Percentiles rank a stretch among this genome's conserved stretches.
Evolutionary conservation across 2,888 invertebrate genomes (phyloP).

Genomic region (Lepetodrilus schrolli): DNA sequence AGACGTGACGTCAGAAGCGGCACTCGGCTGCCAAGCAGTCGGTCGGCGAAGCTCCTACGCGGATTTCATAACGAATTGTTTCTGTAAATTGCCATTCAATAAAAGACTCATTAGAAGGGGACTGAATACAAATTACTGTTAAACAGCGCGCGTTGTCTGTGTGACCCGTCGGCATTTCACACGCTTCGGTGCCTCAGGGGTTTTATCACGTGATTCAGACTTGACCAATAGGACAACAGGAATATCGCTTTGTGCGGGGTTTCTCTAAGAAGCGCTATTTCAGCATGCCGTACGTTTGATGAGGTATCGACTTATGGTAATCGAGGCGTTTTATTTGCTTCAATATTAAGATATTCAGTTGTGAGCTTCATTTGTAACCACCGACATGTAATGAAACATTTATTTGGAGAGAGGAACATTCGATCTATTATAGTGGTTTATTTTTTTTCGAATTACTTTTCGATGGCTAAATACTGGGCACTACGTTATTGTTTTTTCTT

Average conservation of each 20-base stretch:
- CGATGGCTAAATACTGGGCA: too few species aligned
- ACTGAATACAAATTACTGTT: constrained; percentile 25
- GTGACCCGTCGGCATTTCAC: background rate
- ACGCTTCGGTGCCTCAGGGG: background rate
- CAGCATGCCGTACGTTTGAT: background rate
- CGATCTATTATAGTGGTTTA: too few species aligned
- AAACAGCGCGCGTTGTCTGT: background rate
- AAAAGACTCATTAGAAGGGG: background rate
- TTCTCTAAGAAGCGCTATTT: background rate
- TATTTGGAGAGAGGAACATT: too few species aligned
- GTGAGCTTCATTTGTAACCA: too few species aligned
- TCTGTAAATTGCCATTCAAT: constrained; percentile 13
- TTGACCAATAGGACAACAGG: background rate
- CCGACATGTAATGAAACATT: background rate
- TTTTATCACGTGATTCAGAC: background rate
- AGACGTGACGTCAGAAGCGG: background rate
- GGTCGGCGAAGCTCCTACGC: background rate
- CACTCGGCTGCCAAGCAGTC: background rate
- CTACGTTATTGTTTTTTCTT: too few species aligned
- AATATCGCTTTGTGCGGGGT: background rate
- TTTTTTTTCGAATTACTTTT: too few species aligned
- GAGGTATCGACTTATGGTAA: background rate
- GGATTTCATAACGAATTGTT: background rate
- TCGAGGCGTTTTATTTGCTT: background rate
- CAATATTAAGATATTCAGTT: background rate